Evolutionary conservation across 2,113 vertebrate genomes (phyloP).

Genomic region (Catharus minimus): DNA sequence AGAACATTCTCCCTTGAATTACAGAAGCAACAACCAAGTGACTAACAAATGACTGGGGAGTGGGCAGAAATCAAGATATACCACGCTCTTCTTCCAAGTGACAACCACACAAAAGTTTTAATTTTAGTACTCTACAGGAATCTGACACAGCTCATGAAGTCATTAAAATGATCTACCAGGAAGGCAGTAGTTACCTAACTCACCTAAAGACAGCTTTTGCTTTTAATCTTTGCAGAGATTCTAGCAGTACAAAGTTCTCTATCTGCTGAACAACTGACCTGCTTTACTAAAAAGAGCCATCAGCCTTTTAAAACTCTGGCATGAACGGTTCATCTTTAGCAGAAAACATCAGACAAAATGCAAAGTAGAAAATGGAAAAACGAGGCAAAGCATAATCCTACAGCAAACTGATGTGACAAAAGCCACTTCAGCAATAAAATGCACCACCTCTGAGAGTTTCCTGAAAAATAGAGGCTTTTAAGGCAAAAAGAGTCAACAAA

Average conservation of each 20-base stretch:
- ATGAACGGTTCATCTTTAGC: not conserved
- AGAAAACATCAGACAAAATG: not conserved
- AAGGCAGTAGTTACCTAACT: slow-evolving; percentile 26
- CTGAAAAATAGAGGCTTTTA: not conserved
- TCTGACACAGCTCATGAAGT: slow-evolving; percentile 15
- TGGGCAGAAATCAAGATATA: not conserved
- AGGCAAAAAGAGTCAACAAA: not conserved
- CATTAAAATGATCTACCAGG: not conserved
- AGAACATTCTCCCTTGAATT: not conserved
- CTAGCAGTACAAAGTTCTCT: not conserved
- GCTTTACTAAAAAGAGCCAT: not conserved
- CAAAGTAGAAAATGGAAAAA: not conserved
- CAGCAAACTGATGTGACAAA: not conserved
- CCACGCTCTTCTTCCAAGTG: slow-evolving; percentile 23
- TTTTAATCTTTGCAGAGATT: not conserved
- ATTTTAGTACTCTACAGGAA: slow-evolving; percentile 49
- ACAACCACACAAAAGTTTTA: slow-evolving; percentile 47
- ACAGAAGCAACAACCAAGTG: slow-evolving; percentile 28
- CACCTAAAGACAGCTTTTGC: not conserved
- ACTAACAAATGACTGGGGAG: slow-evolving; percentile 35
- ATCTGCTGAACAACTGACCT: not conserved
- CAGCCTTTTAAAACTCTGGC: not conserved
- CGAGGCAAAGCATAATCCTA: not conserved
- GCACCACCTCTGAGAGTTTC: not conserved
- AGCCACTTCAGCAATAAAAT: not conserved